These are phyloP conservation scores for Ceriagrion tenellum DNA, from an alignment of 2,888 invertebrate genomes.

Conservation along the genomic window DNA sequence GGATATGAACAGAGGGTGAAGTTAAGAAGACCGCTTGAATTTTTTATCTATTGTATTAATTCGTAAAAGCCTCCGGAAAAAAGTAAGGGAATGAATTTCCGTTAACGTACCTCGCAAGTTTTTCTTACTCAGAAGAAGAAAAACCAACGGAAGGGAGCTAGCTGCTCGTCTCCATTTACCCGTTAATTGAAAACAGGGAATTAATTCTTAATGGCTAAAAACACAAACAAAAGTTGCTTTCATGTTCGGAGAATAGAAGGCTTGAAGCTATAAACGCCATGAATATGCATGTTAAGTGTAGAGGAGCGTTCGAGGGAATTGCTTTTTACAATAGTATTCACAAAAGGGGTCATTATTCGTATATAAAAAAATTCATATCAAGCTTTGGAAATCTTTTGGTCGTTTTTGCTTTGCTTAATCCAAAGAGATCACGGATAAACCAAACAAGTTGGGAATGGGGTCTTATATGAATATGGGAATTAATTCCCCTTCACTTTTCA, in stretches of 20 bases:
- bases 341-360: neutral
- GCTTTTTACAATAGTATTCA: neutral
- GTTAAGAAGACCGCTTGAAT: neutral
- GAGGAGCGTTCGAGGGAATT: neutral
- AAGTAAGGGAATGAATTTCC: neutral
- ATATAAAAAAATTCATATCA: neutral
- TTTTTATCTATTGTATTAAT: neutral
- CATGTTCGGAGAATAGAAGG: neutral
- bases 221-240: conserved; percentile 15
- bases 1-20: neutral
- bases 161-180: neutral
- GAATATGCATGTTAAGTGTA: neutral
- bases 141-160: neutral
- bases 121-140: neutral
- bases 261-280: neutral
- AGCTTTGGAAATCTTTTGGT: neutral
- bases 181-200: conserved; percentile 22
- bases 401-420: neutral
- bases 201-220: conserved; percentile 32
- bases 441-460: neutral
- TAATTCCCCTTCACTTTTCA: no score
- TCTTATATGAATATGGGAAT: no score
- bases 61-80: neutral
- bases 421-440: neutral
- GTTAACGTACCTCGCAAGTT: neutral